Base-by-base conservation (phyloP, 92 coral and sea anemone genomes). In the Actinernus sp. region DNA sequence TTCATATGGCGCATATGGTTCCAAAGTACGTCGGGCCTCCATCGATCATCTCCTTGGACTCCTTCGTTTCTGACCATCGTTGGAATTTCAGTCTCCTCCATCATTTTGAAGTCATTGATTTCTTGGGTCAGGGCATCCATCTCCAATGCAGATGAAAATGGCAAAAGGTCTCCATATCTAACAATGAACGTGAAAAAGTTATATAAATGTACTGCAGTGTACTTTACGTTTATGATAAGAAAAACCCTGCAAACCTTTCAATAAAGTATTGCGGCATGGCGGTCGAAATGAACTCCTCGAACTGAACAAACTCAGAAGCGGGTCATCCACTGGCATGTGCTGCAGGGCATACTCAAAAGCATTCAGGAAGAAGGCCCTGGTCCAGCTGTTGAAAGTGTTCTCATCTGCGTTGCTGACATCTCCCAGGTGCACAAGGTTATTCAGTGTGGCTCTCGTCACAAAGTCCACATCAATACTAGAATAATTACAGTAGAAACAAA, bases 391-490 rank as follows among this genome's bases (percentile, higher is more conserved):
- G 69, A 79, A 79, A 3, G 28, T 55, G 31, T 59, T 56, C 65
- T 69, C 63, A 21, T 79, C 65, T 48, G 61, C 58, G 56, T 58
- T 7, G 43, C 73, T 65, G 34, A 61, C 61, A 73, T 79, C 86
- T 9, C 73, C 86, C 13, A 45, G 11, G 48, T 61, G 48, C 19
- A 79, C 46, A 8, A 69, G 67, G 27, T 55, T 61, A 74, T 79
- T 63, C 59, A 70, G 4, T 16, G 78, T 14, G 44, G 81, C 59
- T 57, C 58, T 79, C 58, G 86, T 39, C 45, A 79, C 11, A 1
- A 79, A 59, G 63, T 80, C 86, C 46, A 79, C 70, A 44, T 78
- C 85, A 49, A 69, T 56, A 47, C 37, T 51, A 66, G 79, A 78
- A 78, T 71, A n/a, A n/a, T n/a, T n/a, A n/a, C n/a, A n/a, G n/a